Conservation (phyloP, 2,113 vertebrate genomes). For the Sebastes fasciatus region DNA sequence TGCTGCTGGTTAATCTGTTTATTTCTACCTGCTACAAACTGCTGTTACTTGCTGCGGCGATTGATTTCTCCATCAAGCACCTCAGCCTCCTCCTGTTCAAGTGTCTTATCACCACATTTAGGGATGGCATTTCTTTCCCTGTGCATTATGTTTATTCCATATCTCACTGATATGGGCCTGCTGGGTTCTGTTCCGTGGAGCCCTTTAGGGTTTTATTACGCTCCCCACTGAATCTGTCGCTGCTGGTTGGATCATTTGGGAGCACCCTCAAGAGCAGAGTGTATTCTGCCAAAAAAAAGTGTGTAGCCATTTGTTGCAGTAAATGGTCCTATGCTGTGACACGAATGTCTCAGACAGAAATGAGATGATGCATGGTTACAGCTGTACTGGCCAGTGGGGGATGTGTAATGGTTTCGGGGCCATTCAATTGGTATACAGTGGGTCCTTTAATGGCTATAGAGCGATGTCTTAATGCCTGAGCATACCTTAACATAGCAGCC, state of each 20-base stretch:
- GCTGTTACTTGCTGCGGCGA: slow-evolving; percentile 23
- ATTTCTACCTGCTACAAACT: slow-evolving; percentile 53
- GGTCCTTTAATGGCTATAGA: slow-evolving; percentile 52
- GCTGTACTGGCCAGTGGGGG: slow-evolving; percentile 36
- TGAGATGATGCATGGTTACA: slow-evolving; percentile 66
- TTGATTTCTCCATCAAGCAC: slow-evolving; percentile 46
- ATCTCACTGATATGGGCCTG: slow-evolving; percentile 51
- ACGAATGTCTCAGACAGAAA: slow-evolving; percentile 64
- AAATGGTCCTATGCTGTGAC: slow-evolving; percentile 67
- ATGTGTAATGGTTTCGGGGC: slow-evolving; percentile 52
- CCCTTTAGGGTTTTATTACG: slow-evolving; percentile 54
- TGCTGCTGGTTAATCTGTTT: slow-evolving; percentile 49
- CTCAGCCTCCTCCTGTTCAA: slow-evolving; percentile 42
- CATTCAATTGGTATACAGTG: slow-evolving; percentile 59
- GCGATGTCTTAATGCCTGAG: slow-evolving; percentile 51
- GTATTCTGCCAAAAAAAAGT: slow-evolving; percentile 65
- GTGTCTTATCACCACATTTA: slow-evolving; percentile 38
- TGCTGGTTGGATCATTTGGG: slow-evolving; percentile 52
- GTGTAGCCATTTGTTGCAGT: slow-evolving; percentile 59
- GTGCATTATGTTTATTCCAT: slow-evolving; percentile 41
- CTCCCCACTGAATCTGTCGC: slow-evolving; percentile 48
- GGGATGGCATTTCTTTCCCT: slow-evolving; percentile 35
- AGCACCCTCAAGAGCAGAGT: slow-evolving; percentile 54
- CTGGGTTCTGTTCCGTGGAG: slow-evolving; percentile 45
- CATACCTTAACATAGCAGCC: slow-evolving; percentile 51